phyloP scores from a whole-genome alignment of 2,888 invertebrate genomes.

The Neoaliturus tenellus region DNA sequence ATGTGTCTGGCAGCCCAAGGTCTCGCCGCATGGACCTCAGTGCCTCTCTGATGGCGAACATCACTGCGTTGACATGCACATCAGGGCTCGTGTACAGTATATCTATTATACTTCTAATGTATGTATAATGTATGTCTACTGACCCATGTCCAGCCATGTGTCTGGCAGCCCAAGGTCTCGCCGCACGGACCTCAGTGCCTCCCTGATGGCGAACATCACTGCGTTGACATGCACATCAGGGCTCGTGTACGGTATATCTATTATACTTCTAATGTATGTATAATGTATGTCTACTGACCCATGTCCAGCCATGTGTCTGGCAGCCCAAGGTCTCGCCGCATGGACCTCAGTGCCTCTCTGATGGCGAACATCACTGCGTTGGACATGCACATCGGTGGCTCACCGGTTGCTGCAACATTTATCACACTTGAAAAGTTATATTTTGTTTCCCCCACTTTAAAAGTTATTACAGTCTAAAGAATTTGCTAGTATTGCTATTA shows the following conservation, averaged over 20 bases:
- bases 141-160: slow-evolving; percentile 59
- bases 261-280: too few relatives aligned
- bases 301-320: slow-evolving; percentile 59
- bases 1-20: too few relatives aligned
- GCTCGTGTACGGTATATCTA: too few relatives aligned
- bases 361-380: slow-evolving; percentile 57
- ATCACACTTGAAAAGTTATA: too few relatives aligned
- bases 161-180: slow-evolving; percentile 59
- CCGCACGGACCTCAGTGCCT: slow-evolving; percentile 57
- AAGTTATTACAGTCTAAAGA: too few relatives aligned
- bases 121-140: slow-evolving; percentile 46
- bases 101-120: too few relatives aligned
- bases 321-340: slow-evolving; percentile 59
- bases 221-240: slow-evolving; percentile 59
- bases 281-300: slow-evolving; percentile 56
- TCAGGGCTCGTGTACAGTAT: too few relatives aligned
- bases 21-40: too few relatives aligned
- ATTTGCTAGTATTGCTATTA: too few relatives aligned
- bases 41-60: too few relatives aligned
- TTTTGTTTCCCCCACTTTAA: too few relatives aligned
- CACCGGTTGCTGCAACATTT: slow-evolving; percentile 56
- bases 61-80: too few relatives aligned
- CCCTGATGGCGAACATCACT: slow-evolving; percentile 57
- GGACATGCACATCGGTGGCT: slow-evolving; percentile 62
- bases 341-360: slow-evolving; percentile 56